Base-by-base conservation (phyloP, 2,113 vertebrate species). In the Pardalotus punctatus region DNA sequence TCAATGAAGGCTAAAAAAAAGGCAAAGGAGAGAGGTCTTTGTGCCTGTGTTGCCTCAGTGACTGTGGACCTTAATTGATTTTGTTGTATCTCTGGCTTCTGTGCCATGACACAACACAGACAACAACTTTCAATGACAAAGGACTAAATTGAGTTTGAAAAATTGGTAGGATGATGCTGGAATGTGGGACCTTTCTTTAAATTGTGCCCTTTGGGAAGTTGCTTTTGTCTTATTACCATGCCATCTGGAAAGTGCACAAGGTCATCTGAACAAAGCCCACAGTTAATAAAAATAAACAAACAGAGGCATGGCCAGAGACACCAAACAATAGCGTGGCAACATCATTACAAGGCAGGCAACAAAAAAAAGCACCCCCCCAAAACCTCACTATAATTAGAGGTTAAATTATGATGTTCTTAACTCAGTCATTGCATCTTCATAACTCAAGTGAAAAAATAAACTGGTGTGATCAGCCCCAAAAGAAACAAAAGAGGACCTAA, bases 61-160 rank as follows among this genome's bases (percentile, higher is more conserved):
- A 80, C 70, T 42, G 25, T 23, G 72, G 51, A 67, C 21, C 51
- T 83, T 76, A 93, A 90, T 57, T 86, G 73, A 84, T 92, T 79
- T 50, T 51, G 67, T 66, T 70, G 19, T 62, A 58, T 19, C 64
- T 66, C 64, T 74, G 45, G 45, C 65, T 84, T 72, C 77, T 17
- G 1, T 19, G 45, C 51, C 9, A 3, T n/a, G 62, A 84, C 90
- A 93, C 50, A 81, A 73, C 58, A 88, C 29, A 69, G 53, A 84
- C 48, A 81, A 29, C 64, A 73, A 53, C 58, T 45, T 47, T 47
- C 50, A 64, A 19, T 15, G 17, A 95, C 78, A 96, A 97, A 95
- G 71, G 64, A 66, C 51, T 92, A 89, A 91, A 94, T 17, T 7
- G 56, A 89, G 86, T 82, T 36, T 86, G 60, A 95, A 77, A 93